Conservation (phyloP, 2,113 vertebrate species). For the Scomber scombrus region DNA sequence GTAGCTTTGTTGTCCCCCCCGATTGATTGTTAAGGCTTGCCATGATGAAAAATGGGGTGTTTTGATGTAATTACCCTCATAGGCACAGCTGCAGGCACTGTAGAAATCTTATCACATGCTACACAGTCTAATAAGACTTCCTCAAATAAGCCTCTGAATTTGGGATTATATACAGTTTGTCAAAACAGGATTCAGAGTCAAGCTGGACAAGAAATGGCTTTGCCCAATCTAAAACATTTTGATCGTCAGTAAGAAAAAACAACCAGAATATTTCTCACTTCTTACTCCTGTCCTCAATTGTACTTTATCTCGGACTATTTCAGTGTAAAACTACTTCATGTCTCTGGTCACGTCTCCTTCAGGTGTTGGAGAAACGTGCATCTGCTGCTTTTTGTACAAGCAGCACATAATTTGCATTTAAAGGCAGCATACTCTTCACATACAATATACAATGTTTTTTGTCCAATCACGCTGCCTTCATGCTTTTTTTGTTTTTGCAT, state of each 20-base stretch:
- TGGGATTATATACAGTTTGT: not conserved
- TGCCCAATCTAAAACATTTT: not conserved
- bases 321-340: not conserved
- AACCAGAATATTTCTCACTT: not conserved
- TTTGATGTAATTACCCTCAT: constrained; percentile 52
- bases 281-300: not conserved
- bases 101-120: constrained; percentile 46
- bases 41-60: constrained; percentile 64
- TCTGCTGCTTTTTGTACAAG: too few species aligned
- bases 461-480: too few species aligned
- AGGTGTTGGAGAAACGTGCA: too few species aligned
- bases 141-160: constrained; percentile 6
- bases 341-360: too few species aligned
- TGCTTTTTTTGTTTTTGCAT: too few species aligned
- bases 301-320: not conserved
- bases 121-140: not conserved
- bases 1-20: constrained; percentile 68
- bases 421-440: too few species aligned
- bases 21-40: constrained; percentile 86
- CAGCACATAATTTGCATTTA: too few species aligned
- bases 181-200: too few species aligned
- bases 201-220: too few species aligned
- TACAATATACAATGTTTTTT: too few species aligned
- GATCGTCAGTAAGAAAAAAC: constrained; percentile 4
- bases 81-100: constrained; percentile 45